Base-by-base conservation (phyloP, 2,113 vertebrate species). In the Dunckerocampus dactyliophorus region DNA sequence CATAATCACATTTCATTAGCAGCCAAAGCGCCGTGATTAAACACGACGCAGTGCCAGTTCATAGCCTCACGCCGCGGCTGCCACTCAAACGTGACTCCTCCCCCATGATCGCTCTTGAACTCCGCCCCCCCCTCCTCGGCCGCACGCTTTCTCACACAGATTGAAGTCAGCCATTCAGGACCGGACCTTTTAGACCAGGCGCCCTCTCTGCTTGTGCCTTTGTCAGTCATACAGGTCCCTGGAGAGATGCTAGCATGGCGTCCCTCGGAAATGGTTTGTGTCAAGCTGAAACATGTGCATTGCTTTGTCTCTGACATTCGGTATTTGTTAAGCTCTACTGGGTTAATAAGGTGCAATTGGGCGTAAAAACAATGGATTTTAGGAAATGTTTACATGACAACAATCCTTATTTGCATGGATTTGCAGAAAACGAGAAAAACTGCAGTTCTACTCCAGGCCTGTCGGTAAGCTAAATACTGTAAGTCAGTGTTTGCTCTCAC, bases 1-100 rank as follows among this genome's bases (percentile, higher is more conserved):
- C 94, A 92, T 97, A 95, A 98, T 99, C 94, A 97, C 95, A 98
- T 96, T 96, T 97, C 94, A 96, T 96, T 96, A 97, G 93, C 92
- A 92, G 92, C 89, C 91, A 82, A 93, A 93, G 91, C 93, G 89
- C 94, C 92, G 93, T 98, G 96, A 97, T 97, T 97, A 98, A 98
- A 95, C 92, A 92, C 91, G 94, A 95, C 92, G 94, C 92, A 92
- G 91, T 92, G 88, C 86, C 90, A 88, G 91, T 93, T 92, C 90
- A 81, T 66, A 75, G 74, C 62, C 71, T 69, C 77, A 76, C 67
- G 71, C 79, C 67, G 82, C 63, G 65, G 79, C 75, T 87, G 77
- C 76, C 85, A 83, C 63, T 87, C 81, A 75, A 9, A 28, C 42
- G 19, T 19, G 56, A 72, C 81, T 75, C 74, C 75, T 17, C 84